Evolutionary conservation across 53 echinoderm and acorn worm genomes (phyloP), one percentile per base, ranked within the genome.

Genomic region (Holothuria leucospilota): DNA sequence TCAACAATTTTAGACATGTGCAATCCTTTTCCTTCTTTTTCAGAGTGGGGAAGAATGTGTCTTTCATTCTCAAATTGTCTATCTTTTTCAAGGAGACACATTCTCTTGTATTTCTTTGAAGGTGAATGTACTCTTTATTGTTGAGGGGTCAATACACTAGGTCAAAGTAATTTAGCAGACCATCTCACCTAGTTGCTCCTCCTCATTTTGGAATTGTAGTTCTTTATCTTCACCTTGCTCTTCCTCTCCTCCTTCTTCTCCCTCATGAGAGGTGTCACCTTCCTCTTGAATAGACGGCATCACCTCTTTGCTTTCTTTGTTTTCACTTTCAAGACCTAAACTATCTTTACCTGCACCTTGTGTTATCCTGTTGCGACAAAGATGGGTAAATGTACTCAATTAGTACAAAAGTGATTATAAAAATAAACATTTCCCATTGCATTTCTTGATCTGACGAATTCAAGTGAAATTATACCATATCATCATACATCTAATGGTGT

Each of bases 271-370:
- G 15, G 21, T 46, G 61, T 91, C 93, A 10, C 59, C 60, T 29
- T 67, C 88, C 41, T 95, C 97, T 68, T 95, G 82, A 46, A 97
- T 97, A 61, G 90, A 74, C 30, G 97, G 90, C 95, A 95, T 97
- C 29, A 59, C 74, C 2, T 84, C 63, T 39, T 86, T 77, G 34
- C 23, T 59, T 61, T 29, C 25, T 13, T 38, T 5, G 20, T 89
- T 81, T 34, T 89, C 89, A 59, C 77, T 87, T 74, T 95, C 88
- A 16, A 88, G 90, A 9, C 78, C 70, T 41, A 94, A 86, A 24
- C 93, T 91, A 59, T 95, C 94, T 89, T 92, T 97, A 29, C 94
- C 92, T 38, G 87, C 85, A 25, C 93, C 94, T 63, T 96, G 96
- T 12, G 94, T 94, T 63, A 96, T 96, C 86, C 96, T 96, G 59